Conservation (phyloP, 2,888 invertebrate species). For the Romanomermis culicivorax region DNA sequence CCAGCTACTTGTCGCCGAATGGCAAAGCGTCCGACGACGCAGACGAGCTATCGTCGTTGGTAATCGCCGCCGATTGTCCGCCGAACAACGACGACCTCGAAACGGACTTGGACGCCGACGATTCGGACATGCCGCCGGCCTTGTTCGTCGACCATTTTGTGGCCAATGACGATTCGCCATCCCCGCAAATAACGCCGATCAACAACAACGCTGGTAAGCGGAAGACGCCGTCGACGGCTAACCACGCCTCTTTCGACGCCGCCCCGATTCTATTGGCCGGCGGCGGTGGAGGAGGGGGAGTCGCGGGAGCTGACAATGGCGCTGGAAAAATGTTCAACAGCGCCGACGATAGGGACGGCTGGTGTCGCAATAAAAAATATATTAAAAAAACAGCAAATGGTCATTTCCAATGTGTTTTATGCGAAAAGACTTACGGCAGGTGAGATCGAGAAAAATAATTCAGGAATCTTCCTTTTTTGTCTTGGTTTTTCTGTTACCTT, state of each 20-base stretch:
- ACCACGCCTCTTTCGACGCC: not conserved
- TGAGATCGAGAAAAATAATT: not conserved
- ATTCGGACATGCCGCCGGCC: not conserved
- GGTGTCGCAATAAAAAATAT: slow-evolving; percentile 29
- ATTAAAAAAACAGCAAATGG: slow-evolving; percentile 20
- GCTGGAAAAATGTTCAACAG: too few relatives aligned
- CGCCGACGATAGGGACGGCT: slow-evolving; percentile 16
- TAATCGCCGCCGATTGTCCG: not conserved
- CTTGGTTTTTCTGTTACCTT: not conserved
- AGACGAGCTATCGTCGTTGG: not conserved
- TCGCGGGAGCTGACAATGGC: too few relatives aligned
- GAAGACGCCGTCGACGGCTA: not conserved
- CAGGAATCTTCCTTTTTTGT: not conserved
- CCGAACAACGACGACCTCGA: not conserved
- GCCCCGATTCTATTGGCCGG: too few relatives aligned
- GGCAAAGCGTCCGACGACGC: not conserved
- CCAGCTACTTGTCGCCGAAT: not conserved
- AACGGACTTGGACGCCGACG: not conserved
- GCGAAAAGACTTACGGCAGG: slow-evolving; percentile 24
- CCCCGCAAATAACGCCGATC: not conserved
- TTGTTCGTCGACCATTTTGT: not conserved
- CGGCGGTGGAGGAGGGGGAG: too few relatives aligned
- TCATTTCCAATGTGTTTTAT: slow-evolving; percentile 24
- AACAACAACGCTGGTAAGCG: not conserved
- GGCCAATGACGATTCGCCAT: not conserved